phyloP scores from a whole-genome alignment of 2,797 vertebrate genomes.

The Pseudomugil gertrudae region DNA sequence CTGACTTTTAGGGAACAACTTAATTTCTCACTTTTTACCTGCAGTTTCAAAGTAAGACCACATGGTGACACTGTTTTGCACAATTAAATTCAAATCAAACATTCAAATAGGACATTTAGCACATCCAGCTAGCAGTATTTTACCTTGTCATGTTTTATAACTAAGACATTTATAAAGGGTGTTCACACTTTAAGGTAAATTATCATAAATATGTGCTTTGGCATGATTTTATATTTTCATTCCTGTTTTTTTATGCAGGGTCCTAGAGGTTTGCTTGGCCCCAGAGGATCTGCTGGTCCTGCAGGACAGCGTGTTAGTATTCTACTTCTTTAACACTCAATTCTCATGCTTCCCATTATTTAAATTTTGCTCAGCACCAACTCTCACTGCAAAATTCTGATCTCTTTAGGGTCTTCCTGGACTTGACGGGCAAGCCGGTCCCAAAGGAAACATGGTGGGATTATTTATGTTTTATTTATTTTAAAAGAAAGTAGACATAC shows the following conservation, averaged over 20 bases:
- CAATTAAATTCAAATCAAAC: no score
- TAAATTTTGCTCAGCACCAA: background rate
- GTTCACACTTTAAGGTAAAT: background rate
- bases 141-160: background rate
- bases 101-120: background rate
- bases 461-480: constrained; percentile 16
- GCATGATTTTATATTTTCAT: constrained; percentile 3
- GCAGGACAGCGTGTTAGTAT: constrained; percentile 90
- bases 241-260: constrained; percentile 78
- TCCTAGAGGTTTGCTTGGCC: constrained; percentile 92
- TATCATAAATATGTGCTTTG: background rate
- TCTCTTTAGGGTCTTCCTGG: constrained; percentile 89
- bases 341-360: background rate
- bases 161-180: background rate
- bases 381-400: constrained; percentile 23
- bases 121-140: background rate
- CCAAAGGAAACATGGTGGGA: constrained; percentile 97
- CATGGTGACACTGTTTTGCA: constrained; percentile 51
- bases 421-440: constrained; percentile 91
- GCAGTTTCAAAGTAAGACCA: constrained; percentile 46
- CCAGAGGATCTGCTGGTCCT: constrained; percentile 89
- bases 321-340: background rate
- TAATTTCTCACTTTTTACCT: constrained; percentile 8
- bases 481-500: constrained; percentile 3
- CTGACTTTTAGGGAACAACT: constrained; percentile 12